phyloP scores from a whole-genome alignment of 2,113 vertebrate species.

The Sinocyclocheilus anshuiensis region DNA sequence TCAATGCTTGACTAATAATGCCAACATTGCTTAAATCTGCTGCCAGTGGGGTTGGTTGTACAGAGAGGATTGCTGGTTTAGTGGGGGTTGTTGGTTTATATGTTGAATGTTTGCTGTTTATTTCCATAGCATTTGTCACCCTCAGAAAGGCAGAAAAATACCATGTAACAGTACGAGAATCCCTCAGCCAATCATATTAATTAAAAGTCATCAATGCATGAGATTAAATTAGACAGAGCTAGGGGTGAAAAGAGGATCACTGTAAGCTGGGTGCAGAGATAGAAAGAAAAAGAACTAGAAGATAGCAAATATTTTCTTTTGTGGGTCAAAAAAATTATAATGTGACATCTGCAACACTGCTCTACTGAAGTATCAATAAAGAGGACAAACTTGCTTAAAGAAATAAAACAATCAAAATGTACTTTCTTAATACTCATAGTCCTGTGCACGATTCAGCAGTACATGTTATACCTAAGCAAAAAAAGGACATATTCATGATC shows the following conservation, averaged over 20 bases:
- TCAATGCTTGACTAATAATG: background rate
- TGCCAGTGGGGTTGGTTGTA: background rate
- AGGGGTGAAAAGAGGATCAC: conserved; percentile 48
- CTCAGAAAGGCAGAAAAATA: conserved; percentile 29
- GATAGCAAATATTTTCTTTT: background rate
- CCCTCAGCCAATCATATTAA: conserved; percentile 57
- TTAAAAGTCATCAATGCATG: conserved; percentile 56
- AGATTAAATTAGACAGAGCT: conserved; percentile 57
- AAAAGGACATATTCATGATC: background rate
- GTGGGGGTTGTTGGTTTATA: background rate
- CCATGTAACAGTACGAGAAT: conserved; percentile 46
- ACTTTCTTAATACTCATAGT: background rate
- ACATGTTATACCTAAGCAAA: background rate
- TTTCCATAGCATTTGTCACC: background rate
- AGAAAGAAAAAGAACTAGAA: background rate
- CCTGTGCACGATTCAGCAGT: background rate
- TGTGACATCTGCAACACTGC: background rate
- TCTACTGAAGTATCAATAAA: background rate
- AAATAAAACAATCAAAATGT: background rate
- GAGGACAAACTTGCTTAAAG: background rate
- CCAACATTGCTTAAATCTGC: conserved; percentile 1
- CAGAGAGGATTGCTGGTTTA: conserved; percentile 23
- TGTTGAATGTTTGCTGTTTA: conserved; percentile 16
- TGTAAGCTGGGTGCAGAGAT: background rate
- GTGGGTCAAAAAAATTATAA: background rate